These are phyloP conservation scores for Scomber japonicus DNA, from an alignment of 2,113 vertebrate genomes.

Conservation along the genomic window DNA sequence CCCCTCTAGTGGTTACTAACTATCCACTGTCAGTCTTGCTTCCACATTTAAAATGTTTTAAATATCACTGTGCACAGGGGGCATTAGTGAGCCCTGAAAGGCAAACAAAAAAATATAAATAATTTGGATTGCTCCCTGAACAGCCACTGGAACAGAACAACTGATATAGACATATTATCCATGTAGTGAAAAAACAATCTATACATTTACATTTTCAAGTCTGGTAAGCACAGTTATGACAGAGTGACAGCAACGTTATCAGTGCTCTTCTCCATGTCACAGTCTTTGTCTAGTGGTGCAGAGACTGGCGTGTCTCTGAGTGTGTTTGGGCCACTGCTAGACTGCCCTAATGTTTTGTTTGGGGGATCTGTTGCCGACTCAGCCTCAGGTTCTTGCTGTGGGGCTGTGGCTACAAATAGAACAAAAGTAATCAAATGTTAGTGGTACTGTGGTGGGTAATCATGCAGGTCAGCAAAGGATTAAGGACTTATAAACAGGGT, in stretches of 20 bases:
- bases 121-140: slow-evolving; percentile 54
- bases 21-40: slow-evolving; percentile 10
- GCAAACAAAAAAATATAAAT: slow-evolving; percentile 54
- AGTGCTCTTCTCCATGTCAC: slow-evolving; percentile 88
- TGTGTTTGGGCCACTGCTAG: slow-evolving; percentile 82
- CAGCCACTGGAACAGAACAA: slow-evolving; percentile 57
- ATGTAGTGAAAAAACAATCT: slow-evolving; percentile 52
- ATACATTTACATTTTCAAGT: slow-evolving; percentile 77
- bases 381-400: slow-evolving; percentile 93
- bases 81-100: slow-evolving; percentile 33
- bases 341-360: slow-evolving; percentile 87
- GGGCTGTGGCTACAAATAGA: slow-evolving; percentile 89
- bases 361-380: slow-evolving; percentile 88
- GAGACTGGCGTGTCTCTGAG: slow-evolving; percentile 84
- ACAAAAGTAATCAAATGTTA: slow-evolving; percentile 20
- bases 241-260: slow-evolving; percentile 89
- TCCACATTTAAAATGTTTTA: slow-evolving; percentile 47
- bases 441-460: not conserved
- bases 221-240: slow-evolving; percentile 73
- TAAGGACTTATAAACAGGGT: not conserved
- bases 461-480: not conserved
- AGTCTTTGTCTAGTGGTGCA: slow-evolving; percentile 90
- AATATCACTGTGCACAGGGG: slow-evolving; percentile 23
- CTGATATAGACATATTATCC: slow-evolving; percentile 49
- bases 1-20: slow-evolving; percentile 43